Base-by-base conservation (phyloP, 2,797 vertebrate genomes). In the Anniella stebbinsi region DNA sequence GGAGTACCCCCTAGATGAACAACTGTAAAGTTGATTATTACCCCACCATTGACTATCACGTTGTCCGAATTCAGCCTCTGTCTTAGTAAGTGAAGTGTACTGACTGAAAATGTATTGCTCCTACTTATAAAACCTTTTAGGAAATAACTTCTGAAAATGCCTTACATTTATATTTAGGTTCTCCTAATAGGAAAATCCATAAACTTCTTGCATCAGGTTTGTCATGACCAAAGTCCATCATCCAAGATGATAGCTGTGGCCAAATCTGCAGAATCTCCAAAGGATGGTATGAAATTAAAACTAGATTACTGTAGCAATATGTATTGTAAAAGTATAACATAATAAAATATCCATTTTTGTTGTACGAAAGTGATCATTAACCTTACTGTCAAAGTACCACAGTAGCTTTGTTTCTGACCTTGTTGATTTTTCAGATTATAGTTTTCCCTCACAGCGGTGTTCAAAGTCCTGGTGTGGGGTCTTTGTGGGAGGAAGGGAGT, bases 151-250 rank as follows among this genome's bases (percentile, higher is more conserved):
- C 15, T 87, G 78, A 84, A 54, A 63, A 1, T 17, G 77, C 1
- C 69, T 92, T 63, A 0, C 0, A 90, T 9, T 80, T 90, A 82
- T 89, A 1, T 90, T 92, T 77, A 99, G 99, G 99, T 99, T 8
- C 98, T 99, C 81, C 97, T 99, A 88, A 99, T 99, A 90, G 99
- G 99, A 86, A 99, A 99, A 96, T 99, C 99, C 91, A 99, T 99
- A 91, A 99, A 99, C 97, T 99, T 99, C 96, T 97, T 99, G 94
- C 99, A 99, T 96, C 99, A 99, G 94, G 98, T 99, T 90, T 99
- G 99, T 94, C 99, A 99, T 0, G 98, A 99, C 96, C 97, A 98
- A 89, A 99, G 98, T 0, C 98, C 98, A 1, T 98, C 98, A 0
- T 97, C 98, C 41, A 99, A 98, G 96, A 98, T 98, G 97, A 98